Evolutionary conservation across 1,140 invertebrate species (phyloP), one percentile per base, ranked within the genome.

Genomic region (Papilio polyxenes): DNA sequence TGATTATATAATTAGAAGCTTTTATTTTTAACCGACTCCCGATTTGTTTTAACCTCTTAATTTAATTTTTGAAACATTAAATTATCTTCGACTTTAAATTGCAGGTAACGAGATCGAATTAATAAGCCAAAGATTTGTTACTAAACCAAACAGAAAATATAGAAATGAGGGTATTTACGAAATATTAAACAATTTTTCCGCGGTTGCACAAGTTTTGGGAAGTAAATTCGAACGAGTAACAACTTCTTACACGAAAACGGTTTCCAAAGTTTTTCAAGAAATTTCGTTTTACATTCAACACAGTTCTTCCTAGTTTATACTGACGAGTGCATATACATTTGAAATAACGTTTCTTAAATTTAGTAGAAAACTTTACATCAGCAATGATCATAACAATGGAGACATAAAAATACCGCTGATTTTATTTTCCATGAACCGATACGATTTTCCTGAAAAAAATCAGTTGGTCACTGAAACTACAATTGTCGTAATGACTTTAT

Each of bases 211-310:
- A 74, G 11, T 40, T 40, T 74, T 48, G 7, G 31, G 40, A 49
- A 76, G 75, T 23, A 77, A 56, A 77, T 76, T 51, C 44, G 75
- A 77, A 53, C 75, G 6, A 3, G 44, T 49, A 31, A 48, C n/a
- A 77, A 77, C 75, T 77, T 77, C 31, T 23, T 51, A 77, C 48
- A 77, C n/a, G 75, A 53, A 77, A 77, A 77, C 49, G 75, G 49
- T 77, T 77, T 20, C 49, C 17, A 77, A 77, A 77, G 75, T 77
- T 77, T 53, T 53, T 31, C 20, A 77, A 31, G 20, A 77, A 75
- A 77, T 49, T 77, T 20, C 49, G 53, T 77, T 77, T 77, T 53
- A 77, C n/a, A 77, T 51, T 53, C 49, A 49, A 31, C 75, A 20
- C 31, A 72, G 65, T 37, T 72, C 65, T 69, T 69, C 62, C 17